These are phyloP conservation scores for Ascaphus truei DNA, from an alignment of 2,113 vertebrate species.

Conservation along the genomic window DNA sequence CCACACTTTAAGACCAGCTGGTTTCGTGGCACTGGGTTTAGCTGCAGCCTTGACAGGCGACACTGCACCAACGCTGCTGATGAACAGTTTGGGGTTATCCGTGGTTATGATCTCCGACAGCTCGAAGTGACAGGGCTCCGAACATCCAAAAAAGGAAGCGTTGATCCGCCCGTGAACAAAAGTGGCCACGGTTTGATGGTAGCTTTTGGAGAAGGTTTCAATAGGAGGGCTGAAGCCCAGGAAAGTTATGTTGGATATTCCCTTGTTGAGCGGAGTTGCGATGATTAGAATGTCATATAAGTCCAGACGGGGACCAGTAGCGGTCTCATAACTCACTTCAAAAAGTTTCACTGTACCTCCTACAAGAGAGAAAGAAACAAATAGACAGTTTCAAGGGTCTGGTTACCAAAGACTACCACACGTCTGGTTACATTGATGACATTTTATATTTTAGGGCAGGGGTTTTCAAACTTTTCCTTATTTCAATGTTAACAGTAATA, in stretches of 20 bases:
- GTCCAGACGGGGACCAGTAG: constrained; percentile 60
- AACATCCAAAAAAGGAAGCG: constrained; percentile 69
- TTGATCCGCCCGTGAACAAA: constrained; percentile 80
- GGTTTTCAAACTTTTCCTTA: no score
- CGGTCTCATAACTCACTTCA: constrained; percentile 70
- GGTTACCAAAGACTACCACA: no score
- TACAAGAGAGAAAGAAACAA: constrained; percentile 42
- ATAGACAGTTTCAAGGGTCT: no score
- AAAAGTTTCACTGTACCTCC: constrained; percentile 64
- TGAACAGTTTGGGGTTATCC: constrained; percentile 59
- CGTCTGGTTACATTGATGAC: no score
- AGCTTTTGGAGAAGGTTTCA: constrained; percentile 62
- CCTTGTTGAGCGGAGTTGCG: constrained; percentile 76
- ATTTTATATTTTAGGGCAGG: no score
- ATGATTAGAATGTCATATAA: constrained; percentile 83
- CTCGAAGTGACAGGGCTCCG: constrained; percentile 50
- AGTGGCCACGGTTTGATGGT: constrained; percentile 72
- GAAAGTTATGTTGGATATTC: constrained; percentile 76
- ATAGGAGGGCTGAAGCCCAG: constrained; percentile 74
- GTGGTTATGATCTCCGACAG: constrained; percentile 67
- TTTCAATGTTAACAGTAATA: no score
- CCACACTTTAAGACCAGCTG: constrained; percentile 64
- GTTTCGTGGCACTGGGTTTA: constrained; percentile 27
- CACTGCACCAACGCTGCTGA: constrained; percentile 67
- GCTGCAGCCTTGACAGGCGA: constrained; percentile 54